These are phyloP conservation scores for rat (Rattus norvegicus) DNA, from an alignment of 2,113 vertebrate species.

Conservation along the genomic window DNA sequence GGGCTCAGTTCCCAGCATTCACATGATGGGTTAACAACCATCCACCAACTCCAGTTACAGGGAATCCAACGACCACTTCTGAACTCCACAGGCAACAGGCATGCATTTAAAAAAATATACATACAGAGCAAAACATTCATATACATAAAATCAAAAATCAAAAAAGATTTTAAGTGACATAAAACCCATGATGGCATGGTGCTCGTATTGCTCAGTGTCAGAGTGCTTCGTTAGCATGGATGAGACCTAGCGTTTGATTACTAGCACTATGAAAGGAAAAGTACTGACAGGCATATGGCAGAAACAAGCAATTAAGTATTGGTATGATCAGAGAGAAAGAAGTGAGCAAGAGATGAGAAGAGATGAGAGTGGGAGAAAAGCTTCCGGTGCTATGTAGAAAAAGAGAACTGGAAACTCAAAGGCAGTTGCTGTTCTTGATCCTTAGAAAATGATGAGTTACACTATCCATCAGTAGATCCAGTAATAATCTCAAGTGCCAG, in stretches of 20 bases:
- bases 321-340: too few species aligned
- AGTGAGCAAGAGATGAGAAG: too few species aligned
- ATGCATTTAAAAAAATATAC: background rate
- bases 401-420: too few species aligned
- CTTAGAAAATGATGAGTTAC: too few species aligned
- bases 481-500: too few species aligned
- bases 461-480: too few species aligned
- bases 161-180: conserved; percentile 14
- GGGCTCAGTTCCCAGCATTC: background rate
- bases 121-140: background rate
- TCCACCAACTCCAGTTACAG: background rate
- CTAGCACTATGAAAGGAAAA: background rate
- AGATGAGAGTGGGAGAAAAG: too few species aligned
- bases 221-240: background rate
- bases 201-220: background rate
- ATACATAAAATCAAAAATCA: background rate
- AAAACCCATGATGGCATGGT: background rate
- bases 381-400: too few species aligned
- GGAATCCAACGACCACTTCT: background rate
- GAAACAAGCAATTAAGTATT: too few species aligned
- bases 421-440: too few species aligned
- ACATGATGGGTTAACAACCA: background rate
- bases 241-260: background rate
- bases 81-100: background rate
- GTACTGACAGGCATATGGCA: too few species aligned